Evolutionary conservation across 2,113 vertebrate species (phyloP).

Genomic region (Neoarius graeffei): DNA sequence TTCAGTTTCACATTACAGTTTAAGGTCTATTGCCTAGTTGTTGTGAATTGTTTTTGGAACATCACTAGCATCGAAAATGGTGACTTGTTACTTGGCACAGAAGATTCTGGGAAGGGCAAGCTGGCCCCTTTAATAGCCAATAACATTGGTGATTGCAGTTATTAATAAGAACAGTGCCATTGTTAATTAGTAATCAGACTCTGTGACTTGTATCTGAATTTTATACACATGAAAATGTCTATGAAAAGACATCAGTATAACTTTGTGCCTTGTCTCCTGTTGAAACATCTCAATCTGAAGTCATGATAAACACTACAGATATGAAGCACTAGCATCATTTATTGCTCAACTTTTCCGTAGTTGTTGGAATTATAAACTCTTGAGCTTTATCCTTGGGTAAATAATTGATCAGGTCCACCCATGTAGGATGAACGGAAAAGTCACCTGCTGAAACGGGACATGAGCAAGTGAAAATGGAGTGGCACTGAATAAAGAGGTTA

Average conservation of each 20-base stretch:
- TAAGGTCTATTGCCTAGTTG: too few species aligned
- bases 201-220: not conserved
- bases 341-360: conserved; percentile 1
- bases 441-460: conserved; percentile 39
- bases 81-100: too few species aligned
- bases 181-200: not conserved
- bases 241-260: not conserved
- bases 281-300: not conserved
- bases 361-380: not conserved
- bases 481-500: conserved; percentile 42
- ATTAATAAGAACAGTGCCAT: not conserved
- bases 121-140: too few species aligned
- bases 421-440: conserved; percentile 41
- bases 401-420: conserved; percentile 38
- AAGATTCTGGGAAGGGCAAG: too few species aligned
- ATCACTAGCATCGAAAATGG: too few species aligned
- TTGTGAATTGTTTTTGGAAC: too few species aligned
- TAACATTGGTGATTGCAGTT: not conserved
- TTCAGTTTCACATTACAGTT: too few species aligned
- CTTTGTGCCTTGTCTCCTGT: not conserved
- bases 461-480: conserved; percentile 35
- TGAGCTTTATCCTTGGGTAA: conserved; percentile 29
- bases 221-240: not conserved
- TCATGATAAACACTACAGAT: not conserved
- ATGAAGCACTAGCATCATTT: conserved; percentile 2